Evolutionary conservation across 2,113 vertebrate genomes (phyloP), one percentile per base, ranked within the genome.

Genomic region (Acrocephalus arundinaceus): DNA sequence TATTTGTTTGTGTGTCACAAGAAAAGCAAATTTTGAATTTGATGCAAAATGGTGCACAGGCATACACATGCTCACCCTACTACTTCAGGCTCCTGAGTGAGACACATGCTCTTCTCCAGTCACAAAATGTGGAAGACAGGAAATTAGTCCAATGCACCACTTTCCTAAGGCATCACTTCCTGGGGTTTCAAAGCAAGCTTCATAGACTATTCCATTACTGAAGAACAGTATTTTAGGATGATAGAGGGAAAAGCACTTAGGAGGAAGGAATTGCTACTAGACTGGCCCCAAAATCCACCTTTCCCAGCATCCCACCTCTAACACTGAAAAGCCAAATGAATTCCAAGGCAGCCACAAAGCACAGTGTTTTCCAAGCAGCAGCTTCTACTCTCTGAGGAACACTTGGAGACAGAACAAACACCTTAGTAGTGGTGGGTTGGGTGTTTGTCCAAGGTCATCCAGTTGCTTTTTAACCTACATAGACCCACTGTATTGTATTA

Each of bases 31-130:
- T 28, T 55, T n/a, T 88, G 20, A 58, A 82, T 46, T 77, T 78
- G 25, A 45, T 39, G 35, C 0, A 2, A 43, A 74, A 54, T 22
- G 6, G 25, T 16, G 7, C 49, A 20, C 9, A 19, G 66, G 31
- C 41, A 74, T 17, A 35, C 3, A 49, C 11, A 45, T 0, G 1
- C 9, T 68, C 4, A 0, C 76, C 6, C 66, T 71, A 30, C 23
- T 15, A 52, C 20, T 43, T 58, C 41, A 81, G 82, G 22, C 23
- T 70, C n/a, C 59, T 6, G 3, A 59, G 18, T 5, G 5, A 59
- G 11, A 68, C 13, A 59, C 10, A 17, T 6, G 7, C 7, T 72
- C 21, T 58, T 76, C 27, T 45, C 43, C 54, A 85, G 35, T 31
- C 25, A 82, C 22, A 72, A 46, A 79, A 93, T 23, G 12, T 20